Evolutionary conservation across 2,888 invertebrate species (phyloP), one percentile per base, ranked within the genome.

Genomic region (Caenorhabditis macrosperma): DNA sequence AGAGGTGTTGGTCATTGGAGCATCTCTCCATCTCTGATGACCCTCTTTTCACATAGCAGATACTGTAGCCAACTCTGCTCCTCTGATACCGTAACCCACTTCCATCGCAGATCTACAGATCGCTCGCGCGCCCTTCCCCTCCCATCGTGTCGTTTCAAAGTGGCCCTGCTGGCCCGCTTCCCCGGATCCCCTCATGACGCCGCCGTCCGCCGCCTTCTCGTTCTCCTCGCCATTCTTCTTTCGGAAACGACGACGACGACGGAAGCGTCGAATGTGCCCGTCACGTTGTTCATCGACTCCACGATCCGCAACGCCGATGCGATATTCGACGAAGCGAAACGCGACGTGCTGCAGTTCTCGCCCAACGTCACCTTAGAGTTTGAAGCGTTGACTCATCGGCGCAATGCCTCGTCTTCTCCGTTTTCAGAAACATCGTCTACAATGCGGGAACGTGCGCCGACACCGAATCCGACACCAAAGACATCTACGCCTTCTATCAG

Each of bases 341-440:
- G 46, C 2, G 67, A 78, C n/a, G 52, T 78, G 30, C 20, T 57
- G 9, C 48, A 46, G n/a, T 67, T 74, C 17, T 54, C 68, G 15
- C 48, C 78, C 22, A 74, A 78, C 61, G 63, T 78, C 24, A 57
- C 67, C 2, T 68, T 78, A 41, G 54, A 67, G 78, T 78, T 26
- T 57, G 68, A n/a, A n/a, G n/a, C n/a, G n/a, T n/a, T n/a, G n/a
- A n/a, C n/a, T n/a, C n/a, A n/a, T n/a, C n/a, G n/a, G n/a, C n/a
- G n/a, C n/a, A n/a, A n/a, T n/a, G n/a, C n/a, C n/a, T n/a, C n/a
- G n/a, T n/a, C n/a, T n/a, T n/a, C n/a, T n/a, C n/a, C n/a, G n/a
- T n/a, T n/a, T 78, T 22, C 71, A 78, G 78, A 52, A 61, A 67
- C 9, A 28, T 63, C 1, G 38, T 72, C 0, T 57, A 66, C 22